Percentiles rank a stretch among this genome's conserved stretches.
These are phyloP conservation scores for Neria commutata DNA, from an alignment of 2,888 invertebrate species.

Conservation along the genomic window DNA sequence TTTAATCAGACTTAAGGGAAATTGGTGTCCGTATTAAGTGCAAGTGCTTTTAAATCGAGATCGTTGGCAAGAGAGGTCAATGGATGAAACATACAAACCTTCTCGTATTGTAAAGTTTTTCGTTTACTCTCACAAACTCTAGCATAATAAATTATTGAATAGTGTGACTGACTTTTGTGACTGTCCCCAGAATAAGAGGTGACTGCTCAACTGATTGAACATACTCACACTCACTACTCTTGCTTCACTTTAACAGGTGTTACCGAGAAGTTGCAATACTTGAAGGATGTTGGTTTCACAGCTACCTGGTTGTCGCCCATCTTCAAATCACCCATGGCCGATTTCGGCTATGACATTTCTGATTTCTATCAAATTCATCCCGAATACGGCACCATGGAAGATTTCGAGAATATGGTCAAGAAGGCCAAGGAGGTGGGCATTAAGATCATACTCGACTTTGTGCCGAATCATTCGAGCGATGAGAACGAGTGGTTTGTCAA, in stretches of 20 bases:
- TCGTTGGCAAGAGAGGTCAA: too few relatives aligned
- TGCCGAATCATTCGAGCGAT: constrained; percentile 71
- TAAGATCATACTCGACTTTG: constrained; percentile 63
- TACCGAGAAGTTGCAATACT: constrained; percentile 68
- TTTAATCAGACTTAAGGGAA: too few relatives aligned
- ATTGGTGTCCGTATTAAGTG: too few relatives aligned
- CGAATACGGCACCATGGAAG: constrained; percentile 74
- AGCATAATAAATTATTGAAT: too few relatives aligned
- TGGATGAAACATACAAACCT: too few relatives aligned
- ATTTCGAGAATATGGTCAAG: constrained; percentile 70
- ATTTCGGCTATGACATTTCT: constrained; percentile 80
- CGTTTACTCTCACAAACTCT: too few relatives aligned
- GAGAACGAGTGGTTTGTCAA: constrained; percentile 82
- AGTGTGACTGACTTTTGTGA: too few relatives aligned
- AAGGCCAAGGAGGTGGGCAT: constrained; percentile 66
- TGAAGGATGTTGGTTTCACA: constrained; percentile 71
- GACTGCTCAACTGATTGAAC: too few relatives aligned
- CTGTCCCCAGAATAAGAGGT: too few relatives aligned
- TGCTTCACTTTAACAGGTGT: constrained; percentile 63
- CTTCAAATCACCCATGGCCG: constrained; percentile 76
- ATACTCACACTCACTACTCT: background rate
- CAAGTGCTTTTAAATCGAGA: too few relatives aligned
- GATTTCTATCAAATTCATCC: constrained; percentile 73
- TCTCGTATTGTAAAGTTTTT: too few relatives aligned
- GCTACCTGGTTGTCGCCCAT: constrained; percentile 78